phyloP scores from a whole-genome alignment of 2,797 vertebrate species.

The Odontamblyopus lacepedii region DNA sequence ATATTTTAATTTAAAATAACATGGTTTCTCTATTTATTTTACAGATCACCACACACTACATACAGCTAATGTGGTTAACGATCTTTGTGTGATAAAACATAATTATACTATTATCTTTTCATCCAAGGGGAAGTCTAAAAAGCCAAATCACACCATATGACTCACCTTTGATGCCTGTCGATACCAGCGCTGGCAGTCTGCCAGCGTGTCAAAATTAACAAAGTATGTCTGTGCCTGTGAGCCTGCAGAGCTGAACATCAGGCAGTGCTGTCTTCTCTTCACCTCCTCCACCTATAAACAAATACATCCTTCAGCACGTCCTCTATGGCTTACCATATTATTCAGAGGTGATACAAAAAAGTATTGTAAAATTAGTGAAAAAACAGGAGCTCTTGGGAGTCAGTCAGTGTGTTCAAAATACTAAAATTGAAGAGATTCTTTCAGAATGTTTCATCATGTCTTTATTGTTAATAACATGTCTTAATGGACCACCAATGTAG shows the following conservation, averaged over 20 bases:
- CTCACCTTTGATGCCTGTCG: slow-evolving; percentile 94
- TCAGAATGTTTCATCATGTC: not conserved
- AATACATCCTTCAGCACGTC: slow-evolving; percentile 19
- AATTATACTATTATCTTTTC: not conserved
- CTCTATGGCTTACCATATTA: not conserved
- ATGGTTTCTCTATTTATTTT: not conserved
- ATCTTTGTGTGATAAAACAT: not conserved
- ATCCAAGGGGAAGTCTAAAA: not conserved
- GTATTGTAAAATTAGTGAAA: not conserved
- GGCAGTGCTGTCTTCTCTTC: slow-evolving; percentile 87
- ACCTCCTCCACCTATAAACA: slow-evolving; percentile 88
- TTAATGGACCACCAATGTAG: not conserved
- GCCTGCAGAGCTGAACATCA: slow-evolving; percentile 92
- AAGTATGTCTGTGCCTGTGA: slow-evolving; percentile 93
- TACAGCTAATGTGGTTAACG: not conserved
- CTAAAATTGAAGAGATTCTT: not conserved
- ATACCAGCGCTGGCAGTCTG: slow-evolving; percentile 92
- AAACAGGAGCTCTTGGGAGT: too few relatives aligned
- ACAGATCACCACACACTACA: not conserved
- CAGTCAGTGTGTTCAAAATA: too few relatives aligned
- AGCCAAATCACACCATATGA: slow-evolving; percentile 11
- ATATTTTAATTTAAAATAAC: not conserved
- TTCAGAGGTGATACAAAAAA: not conserved
- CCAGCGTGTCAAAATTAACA: slow-evolving; percentile 88
- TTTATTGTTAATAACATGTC: not conserved